These are phyloP conservation scores for Syngnathus scovelli DNA, from an alignment of 2,113 vertebrate species.

Conservation along the genomic window DNA sequence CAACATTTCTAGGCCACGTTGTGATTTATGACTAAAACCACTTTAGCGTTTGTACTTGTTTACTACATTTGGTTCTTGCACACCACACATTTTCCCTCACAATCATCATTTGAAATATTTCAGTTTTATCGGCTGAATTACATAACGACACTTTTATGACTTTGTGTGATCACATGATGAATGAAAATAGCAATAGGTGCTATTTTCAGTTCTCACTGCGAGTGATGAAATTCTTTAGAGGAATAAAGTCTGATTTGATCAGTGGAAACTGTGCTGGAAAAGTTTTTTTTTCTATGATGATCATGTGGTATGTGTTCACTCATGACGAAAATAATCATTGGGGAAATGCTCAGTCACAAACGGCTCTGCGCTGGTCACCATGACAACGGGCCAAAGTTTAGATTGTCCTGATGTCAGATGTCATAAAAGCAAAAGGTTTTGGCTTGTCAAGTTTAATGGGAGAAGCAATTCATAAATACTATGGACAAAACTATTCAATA, in stretches of 20 bases:
- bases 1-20: constrained; percentile 17
- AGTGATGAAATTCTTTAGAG: constrained; percentile 16
- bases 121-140: constrained; percentile 7
- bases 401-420: background rate
- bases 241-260: too few species aligned
- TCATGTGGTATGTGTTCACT: constrained; percentile 27
- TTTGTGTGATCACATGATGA: constrained; percentile 25
- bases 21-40: constrained; percentile 11
- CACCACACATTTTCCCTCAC: background rate
- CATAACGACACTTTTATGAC: constrained; percentile 10
- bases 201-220: constrained; percentile 11
- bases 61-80: background rate
- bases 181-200: constrained; percentile 8
- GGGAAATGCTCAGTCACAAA: constrained; percentile 14
- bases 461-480: background rate
- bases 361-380: constrained; percentile 20
- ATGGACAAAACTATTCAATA: background rate
- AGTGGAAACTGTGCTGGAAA: too few species aligned
- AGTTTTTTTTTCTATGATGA: background rate
- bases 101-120: background rate
- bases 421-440: background rate
- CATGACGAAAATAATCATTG: too few species aligned
- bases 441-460: background rate
- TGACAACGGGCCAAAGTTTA: background rate
- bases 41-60: background rate